Evolutionary conservation across 2,888 invertebrate genomes (phyloP).

Genomic region (Lagria hirta): DNA sequence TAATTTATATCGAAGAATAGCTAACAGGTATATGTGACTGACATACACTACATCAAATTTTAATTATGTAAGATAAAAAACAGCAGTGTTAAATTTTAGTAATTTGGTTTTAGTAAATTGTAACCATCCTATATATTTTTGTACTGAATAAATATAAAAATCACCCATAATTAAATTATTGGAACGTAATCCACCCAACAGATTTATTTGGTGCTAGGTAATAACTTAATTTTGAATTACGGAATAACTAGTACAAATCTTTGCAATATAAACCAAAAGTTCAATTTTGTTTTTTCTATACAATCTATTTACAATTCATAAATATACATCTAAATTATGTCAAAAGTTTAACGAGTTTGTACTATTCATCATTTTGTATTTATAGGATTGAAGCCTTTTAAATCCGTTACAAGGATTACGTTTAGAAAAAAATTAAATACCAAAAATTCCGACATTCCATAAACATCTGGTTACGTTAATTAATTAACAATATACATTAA

Average conservation of each 20-base stretch:
- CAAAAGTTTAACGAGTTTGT: constrained; percentile 18
- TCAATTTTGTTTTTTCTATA: constrained; percentile 8
- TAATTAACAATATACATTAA: constrained; percentile 45
- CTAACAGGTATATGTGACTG: constrained; percentile 29
- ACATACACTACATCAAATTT: constrained; percentile 36
- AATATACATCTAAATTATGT: constrained; percentile 10
- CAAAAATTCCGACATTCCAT: constrained; percentile 44
- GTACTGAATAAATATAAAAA: constrained; percentile 42
- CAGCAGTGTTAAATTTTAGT: constrained; percentile 39
- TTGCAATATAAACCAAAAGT: constrained; percentile 6
- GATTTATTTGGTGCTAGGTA: constrained; percentile 1
- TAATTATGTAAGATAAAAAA: constrained; percentile 35
- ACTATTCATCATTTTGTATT: constrained; percentile 25
- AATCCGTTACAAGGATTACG: constrained; percentile 1
- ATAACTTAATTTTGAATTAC: constrained; percentile 18
- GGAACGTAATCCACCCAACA: constrained; percentile 4
- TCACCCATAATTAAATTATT: constrained; percentile 31
- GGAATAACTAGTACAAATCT: constrained; percentile 11
- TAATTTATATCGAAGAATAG: constrained; percentile 31
- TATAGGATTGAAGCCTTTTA: constrained; percentile 7
- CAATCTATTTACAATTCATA: constrained; percentile 16
- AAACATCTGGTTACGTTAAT: constrained; percentile 36
- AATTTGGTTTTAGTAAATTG: constrained; percentile 29
- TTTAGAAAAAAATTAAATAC: constrained; percentile 22
- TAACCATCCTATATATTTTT: constrained; percentile 33